A percentile compares a stretch with the other conserved stretches of the same genome.
These are phyloP conservation scores for Caenorhabditis sulstoni DNA, from an alignment of 2,888 invertebrate genomes.

Conservation along the genomic window DNA sequence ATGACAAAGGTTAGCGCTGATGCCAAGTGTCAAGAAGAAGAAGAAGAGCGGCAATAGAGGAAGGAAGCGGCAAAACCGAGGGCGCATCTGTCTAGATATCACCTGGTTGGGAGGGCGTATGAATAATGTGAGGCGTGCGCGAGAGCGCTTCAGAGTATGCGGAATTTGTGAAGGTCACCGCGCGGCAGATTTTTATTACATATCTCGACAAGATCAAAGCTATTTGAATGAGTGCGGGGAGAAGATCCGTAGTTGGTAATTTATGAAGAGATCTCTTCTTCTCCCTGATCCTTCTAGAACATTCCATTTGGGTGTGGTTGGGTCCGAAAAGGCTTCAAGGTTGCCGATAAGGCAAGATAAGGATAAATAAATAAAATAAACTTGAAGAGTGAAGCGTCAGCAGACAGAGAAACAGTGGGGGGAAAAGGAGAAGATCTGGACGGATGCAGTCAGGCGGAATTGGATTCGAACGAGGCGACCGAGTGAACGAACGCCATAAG, in stretches of 20 bases:
- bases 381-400: constrained; percentile 39
- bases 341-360: constrained; percentile 5
- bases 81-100: constrained; percentile 37
- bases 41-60: constrained; percentile 25
- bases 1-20: constrained; percentile 49
- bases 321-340: constrained; percentile 22
- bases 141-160: constrained; percentile 46
- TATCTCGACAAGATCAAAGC: constrained; percentile 11
- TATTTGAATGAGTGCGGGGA: neutral
- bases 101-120: constrained; percentile 48
- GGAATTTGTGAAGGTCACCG: constrained; percentile 52
- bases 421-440: constrained; percentile 27
- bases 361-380: constrained; percentile 24
- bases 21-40: constrained; percentile 2
- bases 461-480: constrained; percentile 26
- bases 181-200: constrained; percentile 38
- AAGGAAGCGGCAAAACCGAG: constrained; percentile 5
- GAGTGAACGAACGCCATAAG: neutral
- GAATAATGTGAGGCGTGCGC: constrained; percentile 39
- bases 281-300: neutral
- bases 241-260: constrained; percentile 37
- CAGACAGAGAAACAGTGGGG: constrained; percentile 5
- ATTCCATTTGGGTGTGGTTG: constrained; percentile 38
- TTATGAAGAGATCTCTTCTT: constrained; percentile 33
- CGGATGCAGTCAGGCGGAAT: constrained; percentile 44